Base-by-base conservation (phyloP, 92 coral and sea anemone genomes). In the Diadumene lineata region DNA sequence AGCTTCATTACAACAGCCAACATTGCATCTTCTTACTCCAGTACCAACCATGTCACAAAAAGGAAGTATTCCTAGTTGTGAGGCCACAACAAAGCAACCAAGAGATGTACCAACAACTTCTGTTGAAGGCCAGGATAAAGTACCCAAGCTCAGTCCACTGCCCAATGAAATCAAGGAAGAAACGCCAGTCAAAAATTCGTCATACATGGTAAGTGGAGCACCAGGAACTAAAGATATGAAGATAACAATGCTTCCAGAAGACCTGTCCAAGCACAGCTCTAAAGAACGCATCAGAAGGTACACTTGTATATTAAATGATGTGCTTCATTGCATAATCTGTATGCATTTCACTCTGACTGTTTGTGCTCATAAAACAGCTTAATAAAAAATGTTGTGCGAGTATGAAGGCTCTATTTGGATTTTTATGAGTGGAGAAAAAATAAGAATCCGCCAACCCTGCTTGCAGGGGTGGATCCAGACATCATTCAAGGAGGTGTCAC, bases 171-270 rank as follows among this genome's bases (percentile, higher is more conserved):
- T 62, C 11, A 62, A 62, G 64, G 64, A 18, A 22, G 28, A 58
- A 15, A 1, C 28, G 31, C 31, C 85, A 25, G 65, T 69, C 28
- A 90, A 93, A 38, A 81, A 81, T 74, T 93, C 92, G 16, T 92
- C 97, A 43, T 91, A 91, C 60, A 91, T 91, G 92, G 91, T 91
- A 72, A 91, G 97, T 80, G 97, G 97, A 26, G 75, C 88, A 31
- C 90, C 91, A n/a, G 97, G 97, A 0, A 74, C 80, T 67, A 91
- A 91, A 56, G 97, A 91, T 29, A 91, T 91, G 97, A 88, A 88
- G 67, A 91, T 91, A 19, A 91, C 97, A 0, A 64, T 88, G 26
- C 72, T 91, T 0, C 87, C 86, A 22, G 97, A 91, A 18, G 97
- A 91, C 69, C 61, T 91, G 71, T 84, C 97, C 18, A 91, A 91